Conservation (phyloP, 2,113 vertebrate genomes). For the Nestor notabilis region DNA sequence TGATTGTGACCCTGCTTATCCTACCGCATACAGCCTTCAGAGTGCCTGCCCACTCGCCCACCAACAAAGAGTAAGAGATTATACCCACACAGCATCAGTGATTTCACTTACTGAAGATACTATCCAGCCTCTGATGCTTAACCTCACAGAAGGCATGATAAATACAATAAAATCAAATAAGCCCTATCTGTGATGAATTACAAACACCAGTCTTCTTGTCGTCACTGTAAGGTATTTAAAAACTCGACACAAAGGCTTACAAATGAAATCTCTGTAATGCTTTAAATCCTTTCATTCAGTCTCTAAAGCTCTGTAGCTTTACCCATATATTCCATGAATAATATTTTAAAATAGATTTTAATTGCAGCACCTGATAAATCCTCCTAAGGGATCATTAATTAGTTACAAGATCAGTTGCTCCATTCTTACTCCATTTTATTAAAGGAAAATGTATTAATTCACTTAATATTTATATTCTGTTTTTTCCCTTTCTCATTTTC, state of each 20-base stretch:
- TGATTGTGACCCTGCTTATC: not conserved
- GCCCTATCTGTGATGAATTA: not conserved
- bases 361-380: not conserved
- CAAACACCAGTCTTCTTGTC: not conserved
- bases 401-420: not conserved
- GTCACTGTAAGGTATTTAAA: slow-evolving; percentile 11
- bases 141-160: not conserved
- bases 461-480: not conserved
- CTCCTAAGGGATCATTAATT: not conserved
- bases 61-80: not conserved
- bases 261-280: slow-evolving; percentile 18
- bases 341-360: not conserved
- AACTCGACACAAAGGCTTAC: not conserved
- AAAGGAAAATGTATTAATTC: not conserved
- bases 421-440: not conserved
- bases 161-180: not conserved
- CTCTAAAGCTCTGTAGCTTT: not conserved
- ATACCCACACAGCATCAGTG: not conserved
- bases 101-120: not conserved
- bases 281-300: not conserved
- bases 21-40: not conserved
- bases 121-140: not conserved
- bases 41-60: not conserved
- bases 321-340: not conserved
- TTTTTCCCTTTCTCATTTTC: not conserved